phyloP scores from a whole-genome alignment of 1,140 invertebrate species.

The Leptinotarsa undecemlineata region DNA sequence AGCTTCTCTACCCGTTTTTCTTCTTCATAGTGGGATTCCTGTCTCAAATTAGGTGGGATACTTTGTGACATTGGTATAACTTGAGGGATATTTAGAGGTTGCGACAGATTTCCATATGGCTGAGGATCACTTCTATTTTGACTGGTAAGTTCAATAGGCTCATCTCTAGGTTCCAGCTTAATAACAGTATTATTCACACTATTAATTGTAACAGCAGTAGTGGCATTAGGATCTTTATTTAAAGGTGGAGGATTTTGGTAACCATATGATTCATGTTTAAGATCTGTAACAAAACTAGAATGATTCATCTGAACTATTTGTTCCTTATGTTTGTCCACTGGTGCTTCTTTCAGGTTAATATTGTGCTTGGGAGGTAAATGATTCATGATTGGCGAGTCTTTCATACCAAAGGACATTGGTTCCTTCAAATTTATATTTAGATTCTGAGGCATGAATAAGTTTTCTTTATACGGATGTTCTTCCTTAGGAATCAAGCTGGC shows the following conservation, averaged over 20 bases:
- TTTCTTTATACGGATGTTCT: slow-evolving; percentile 44
- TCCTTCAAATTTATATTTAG: slow-evolving; percentile 44
- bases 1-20: slow-evolving; percentile 54
- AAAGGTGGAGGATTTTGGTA: slow-evolving; percentile 32
- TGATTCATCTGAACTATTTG: slow-evolving; percentile 48
- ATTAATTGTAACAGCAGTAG: slow-evolving; percentile 22
- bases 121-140: slow-evolving; percentile 51
- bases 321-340: slow-evolving; percentile 35
- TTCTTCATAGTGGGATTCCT: slow-evolving; percentile 43
- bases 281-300: slow-evolving; percentile 39
- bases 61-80: slow-evolving; percentile 49
- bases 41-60: slow-evolving; percentile 41
- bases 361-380: slow-evolving; percentile 41
- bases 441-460: slow-evolving; percentile 46
- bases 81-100: slow-evolving; percentile 56
- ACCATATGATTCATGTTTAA: slow-evolving; percentile 37
- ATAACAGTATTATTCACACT: slow-evolving; percentile 50
- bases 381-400: slow-evolving; percentile 44
- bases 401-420: slow-evolving; percentile 42
- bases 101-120: slow-evolving; percentile 53
- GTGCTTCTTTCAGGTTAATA: slow-evolving; percentile 42
- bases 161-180: slow-evolving; percentile 64
- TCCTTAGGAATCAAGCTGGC: slow-evolving; percentile 1
- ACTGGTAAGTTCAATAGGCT: slow-evolving; percentile 60
- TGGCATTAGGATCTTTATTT: slow-evolving; percentile 21